phyloP scores from a whole-genome alignment of 1,140 invertebrate genomes.

The Gonioctena quinquepunctata region DNA sequence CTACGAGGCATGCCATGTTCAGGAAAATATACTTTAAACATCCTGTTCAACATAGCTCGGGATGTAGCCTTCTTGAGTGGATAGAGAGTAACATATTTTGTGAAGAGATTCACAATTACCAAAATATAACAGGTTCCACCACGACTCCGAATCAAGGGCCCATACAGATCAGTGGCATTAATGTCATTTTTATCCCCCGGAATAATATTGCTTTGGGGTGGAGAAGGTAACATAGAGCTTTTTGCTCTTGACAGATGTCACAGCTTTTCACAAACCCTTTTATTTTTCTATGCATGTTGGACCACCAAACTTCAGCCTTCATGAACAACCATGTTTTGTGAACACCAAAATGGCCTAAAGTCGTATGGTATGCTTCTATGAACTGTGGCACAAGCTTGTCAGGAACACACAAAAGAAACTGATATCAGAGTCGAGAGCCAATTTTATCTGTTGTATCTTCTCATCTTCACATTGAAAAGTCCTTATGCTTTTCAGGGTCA shows the following conservation, averaged over 20 bases:
- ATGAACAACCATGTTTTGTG: background rate
- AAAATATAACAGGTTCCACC: slow-evolving; percentile 11
- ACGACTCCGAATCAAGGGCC: background rate
- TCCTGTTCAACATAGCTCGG: background rate
- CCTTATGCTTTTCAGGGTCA: too few species aligned
- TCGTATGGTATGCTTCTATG: slow-evolving; percentile 1
- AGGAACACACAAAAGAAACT: slow-evolving; percentile 16
- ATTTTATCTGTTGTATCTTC: too few species aligned
- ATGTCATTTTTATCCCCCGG: slow-evolving; percentile 6
- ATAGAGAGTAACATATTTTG: slow-evolving; percentile 17
- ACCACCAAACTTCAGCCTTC: background rate
- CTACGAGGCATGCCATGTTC: background rate
- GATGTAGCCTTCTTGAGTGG: slow-evolving; percentile 15
- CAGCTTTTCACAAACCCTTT: background rate
- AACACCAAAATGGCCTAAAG: slow-evolving; percentile 17
- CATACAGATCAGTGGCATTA: slow-evolving; percentile 10
- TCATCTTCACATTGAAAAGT: too few species aligned
- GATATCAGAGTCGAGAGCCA: too few species aligned
- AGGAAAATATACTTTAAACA: slow-evolving; percentile 14
- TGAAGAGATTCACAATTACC: background rate
- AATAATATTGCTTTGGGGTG: background rate
- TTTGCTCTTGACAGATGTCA: background rate
- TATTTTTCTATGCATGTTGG: background rate
- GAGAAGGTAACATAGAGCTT: background rate
- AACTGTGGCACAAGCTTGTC: background rate